These are phyloP conservation scores for Perizoma flavofasciatum DNA, from an alignment of 2,888 invertebrate genomes.

Conservation along the genomic window DNA sequence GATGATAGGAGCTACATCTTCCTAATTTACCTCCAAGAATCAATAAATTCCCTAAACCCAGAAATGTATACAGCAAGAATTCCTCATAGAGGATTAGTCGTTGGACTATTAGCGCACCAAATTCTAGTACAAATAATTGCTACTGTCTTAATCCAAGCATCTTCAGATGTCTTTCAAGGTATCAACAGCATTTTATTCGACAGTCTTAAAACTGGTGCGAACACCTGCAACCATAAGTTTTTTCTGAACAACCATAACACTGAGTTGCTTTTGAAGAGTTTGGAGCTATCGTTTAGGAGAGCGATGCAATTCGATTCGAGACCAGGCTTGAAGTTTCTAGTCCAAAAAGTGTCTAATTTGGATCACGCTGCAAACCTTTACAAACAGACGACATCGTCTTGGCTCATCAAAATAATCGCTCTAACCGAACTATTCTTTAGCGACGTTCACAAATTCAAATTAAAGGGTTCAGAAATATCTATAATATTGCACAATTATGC, in stretches of 20 bases:
- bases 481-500: slow-evolving; percentile 85
- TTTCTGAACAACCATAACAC: slow-evolving; percentile 85
- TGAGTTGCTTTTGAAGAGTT: slow-evolving; percentile 89
- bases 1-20: slow-evolving; percentile 96
- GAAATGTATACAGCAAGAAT: slow-evolving; percentile 92
- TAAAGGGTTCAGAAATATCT: slow-evolving; percentile 85
- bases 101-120: slow-evolving; percentile 95
- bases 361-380: slow-evolving; percentile 95
- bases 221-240: slow-evolving; percentile 74
- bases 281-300: slow-evolving; percentile 92
- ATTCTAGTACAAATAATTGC: slow-evolving; percentile 96
- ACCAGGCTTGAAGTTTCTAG: slow-evolving; percentile 96
- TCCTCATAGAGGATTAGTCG: slow-evolving; percentile 93
- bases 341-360: slow-evolving; percentile 95
- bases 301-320: slow-evolving; percentile 94
- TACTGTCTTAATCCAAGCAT: slow-evolving; percentile 91
- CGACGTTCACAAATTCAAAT: slow-evolving; percentile 86
- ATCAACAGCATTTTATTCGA: slow-evolving; percentile 86
- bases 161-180: slow-evolving; percentile 84
- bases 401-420: slow-evolving; percentile 94
- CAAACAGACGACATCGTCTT: slow-evolving; percentile 95
- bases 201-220: slow-evolving; percentile 72
- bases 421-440: slow-evolving; percentile 93
- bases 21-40: slow-evolving; percentile 91
- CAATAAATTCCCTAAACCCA: slow-evolving; percentile 87